These are phyloP conservation scores for Pentalonia nigronervosa DNA, from an alignment of 1,140 invertebrate species.

Conservation along the genomic window DNA sequence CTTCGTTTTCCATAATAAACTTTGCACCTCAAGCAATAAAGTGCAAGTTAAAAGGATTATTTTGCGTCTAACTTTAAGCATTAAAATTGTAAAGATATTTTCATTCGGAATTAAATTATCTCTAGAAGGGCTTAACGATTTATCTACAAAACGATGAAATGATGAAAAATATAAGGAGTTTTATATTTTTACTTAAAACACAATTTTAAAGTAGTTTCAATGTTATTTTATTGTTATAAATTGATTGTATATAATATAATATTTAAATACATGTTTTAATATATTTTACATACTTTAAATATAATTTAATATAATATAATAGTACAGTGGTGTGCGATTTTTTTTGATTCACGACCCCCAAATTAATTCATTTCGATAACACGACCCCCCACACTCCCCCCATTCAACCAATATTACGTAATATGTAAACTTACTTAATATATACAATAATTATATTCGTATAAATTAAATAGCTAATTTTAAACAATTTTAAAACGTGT, in stretches of 20 bases:
- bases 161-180: background rate
- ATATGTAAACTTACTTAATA: too few relatives aligned
- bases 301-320: background rate
- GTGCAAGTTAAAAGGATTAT: conserved; percentile 17
- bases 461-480: too few relatives aligned
- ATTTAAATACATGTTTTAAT: background rate
- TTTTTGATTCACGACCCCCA: too few relatives aligned
- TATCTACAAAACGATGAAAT: background rate
- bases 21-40: conserved; percentile 20
- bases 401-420: too few relatives aligned
- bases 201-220: background rate
- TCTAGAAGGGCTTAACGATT: background rate
- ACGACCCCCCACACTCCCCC: too few relatives aligned
- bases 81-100: background rate
- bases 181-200: conserved; percentile 9
- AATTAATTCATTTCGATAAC: too few relatives aligned
- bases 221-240: background rate
- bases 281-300: background rate
- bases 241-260: background rate
- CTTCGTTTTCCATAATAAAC: background rate
- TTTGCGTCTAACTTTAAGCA: background rate
- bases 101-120: conserved; percentile 1
- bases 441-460: too few relatives aligned
- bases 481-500: too few relatives aligned
- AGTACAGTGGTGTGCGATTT: too few relatives aligned